Conservation (phyloP, 2,797 vertebrate genomes). For the Psittacula echo region DNA sequence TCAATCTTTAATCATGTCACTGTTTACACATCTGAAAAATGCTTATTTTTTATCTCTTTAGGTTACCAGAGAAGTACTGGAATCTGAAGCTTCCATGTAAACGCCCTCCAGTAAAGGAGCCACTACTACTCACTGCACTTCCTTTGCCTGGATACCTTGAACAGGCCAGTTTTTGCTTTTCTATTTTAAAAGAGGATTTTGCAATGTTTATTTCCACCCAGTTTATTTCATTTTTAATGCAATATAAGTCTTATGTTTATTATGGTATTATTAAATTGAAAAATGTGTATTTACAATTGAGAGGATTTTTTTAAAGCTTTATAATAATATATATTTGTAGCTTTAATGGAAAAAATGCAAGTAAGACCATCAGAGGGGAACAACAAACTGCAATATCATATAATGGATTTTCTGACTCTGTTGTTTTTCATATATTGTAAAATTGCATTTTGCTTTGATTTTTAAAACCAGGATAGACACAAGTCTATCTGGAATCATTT, state of each 20-base stretch:
- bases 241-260: not conserved
- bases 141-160: slow-evolving; percentile 93
- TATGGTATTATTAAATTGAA: not conserved
- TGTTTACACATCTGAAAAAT: not conserved
- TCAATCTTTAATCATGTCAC: not conserved
- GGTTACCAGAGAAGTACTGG: slow-evolving; percentile 88
- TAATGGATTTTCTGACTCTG: not conserved
- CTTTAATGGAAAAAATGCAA: not conserved
- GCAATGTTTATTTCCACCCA: not conserved
- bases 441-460: not conserved
- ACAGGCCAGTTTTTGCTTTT: slow-evolving; percentile 82
- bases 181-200: not conserved
- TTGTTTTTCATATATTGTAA: not conserved
- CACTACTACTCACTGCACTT: slow-evolving; percentile 86
- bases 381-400: not conserved
- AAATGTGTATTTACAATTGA: not conserved
- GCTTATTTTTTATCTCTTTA: slow-evolving; percentile 65
- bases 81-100: slow-evolving; percentile 88
- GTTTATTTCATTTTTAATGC: not conserved
- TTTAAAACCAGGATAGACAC: not conserved
- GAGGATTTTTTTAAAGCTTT: not conserved
- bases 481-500: not conserved
- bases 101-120: slow-evolving; percentile 87
- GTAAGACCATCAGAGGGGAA: not conserved
- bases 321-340: not conserved